These are phyloP conservation scores for Oryzias javanicus DNA, from an alignment of 2,113 vertebrate genomes.

Conservation along the genomic window DNA sequence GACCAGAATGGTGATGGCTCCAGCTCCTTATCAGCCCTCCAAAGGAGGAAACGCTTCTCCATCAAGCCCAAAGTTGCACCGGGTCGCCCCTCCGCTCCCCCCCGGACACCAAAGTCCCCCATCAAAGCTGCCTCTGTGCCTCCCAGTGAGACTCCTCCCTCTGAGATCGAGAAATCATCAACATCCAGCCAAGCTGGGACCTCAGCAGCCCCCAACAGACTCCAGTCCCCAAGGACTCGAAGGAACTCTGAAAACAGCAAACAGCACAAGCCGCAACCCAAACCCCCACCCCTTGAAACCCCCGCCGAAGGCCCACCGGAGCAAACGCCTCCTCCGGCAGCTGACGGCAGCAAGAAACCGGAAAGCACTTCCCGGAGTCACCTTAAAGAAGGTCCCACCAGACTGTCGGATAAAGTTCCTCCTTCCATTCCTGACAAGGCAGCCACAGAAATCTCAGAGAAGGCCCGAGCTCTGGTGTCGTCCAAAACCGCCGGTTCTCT, in stretches of 20 bases:
- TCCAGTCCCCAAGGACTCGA: constrained; percentile 42
- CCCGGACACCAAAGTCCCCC: constrained; percentile 61
- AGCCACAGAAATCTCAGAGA: constrained; percentile 57
- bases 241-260: constrained; percentile 52
- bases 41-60: constrained; percentile 87
- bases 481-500: constrained; percentile 23
- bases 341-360: constrained; percentile 7
- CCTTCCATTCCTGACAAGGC: constrained; percentile 54
- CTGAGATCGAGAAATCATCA: constrained; percentile 32
- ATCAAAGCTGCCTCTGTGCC: constrained; percentile 44
- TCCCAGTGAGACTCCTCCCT: constrained; percentile 27
- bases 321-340: background rate
- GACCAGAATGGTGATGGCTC: constrained; percentile 54
- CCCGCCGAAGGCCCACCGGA: constrained; percentile 27
- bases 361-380: constrained; percentile 13
- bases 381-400: constrained; percentile 38
- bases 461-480: constrained; percentile 61
- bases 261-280: constrained; percentile 31
- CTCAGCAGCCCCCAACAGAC: constrained; percentile 1
- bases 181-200: constrained; percentile 13
- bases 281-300: constrained; percentile 5
- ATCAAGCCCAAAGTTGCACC: constrained; percentile 80
- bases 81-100: constrained; percentile 52
- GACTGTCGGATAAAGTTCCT: constrained; percentile 33
- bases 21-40: constrained; percentile 64